Base-by-base conservation (phyloP, 2,113 vertebrate genomes). In the Paramisgurnus dabryanus region DNA sequence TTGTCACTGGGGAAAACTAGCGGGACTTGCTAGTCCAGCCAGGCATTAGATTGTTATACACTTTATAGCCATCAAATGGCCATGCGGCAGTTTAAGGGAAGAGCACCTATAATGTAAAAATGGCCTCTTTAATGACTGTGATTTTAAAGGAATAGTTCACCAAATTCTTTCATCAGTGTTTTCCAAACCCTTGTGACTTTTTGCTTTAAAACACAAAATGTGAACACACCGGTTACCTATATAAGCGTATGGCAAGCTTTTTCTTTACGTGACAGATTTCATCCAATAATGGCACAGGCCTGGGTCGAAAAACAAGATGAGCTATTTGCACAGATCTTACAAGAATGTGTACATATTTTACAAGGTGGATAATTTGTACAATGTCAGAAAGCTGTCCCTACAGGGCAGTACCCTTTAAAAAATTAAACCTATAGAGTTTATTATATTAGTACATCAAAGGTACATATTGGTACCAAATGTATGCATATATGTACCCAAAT, bases 21-120 rank as follows among this genome's bases (percentile, higher is more conserved):
- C 12, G 50, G 12, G 77, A 68, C 50, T 49, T 22, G 67, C 34
- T 60, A 49, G 76, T 58, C 43, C 64, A 79, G 66, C 78, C 66
- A 15, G 57, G 80, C 69, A 85, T 60, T 67, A 69, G 78, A 69
- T 60, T 72, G 53, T 49, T 67, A 71, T 61, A 80, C 68, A 82
- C 61, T 77, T 77, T 66, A 77, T 77, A 77, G 74, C 61, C 47
- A 66, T 66, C 27, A 76, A 76, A 47, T 6, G 47, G 61, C n/a
- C 74, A 66, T 76, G 43, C 39, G 49, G 74, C 74, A 66, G 57
- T n/a, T 84, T 67, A 77, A 80, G 50, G 63, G 27, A 18, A 45
- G 61, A 66, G 39, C 65, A 63, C 65, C 53, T 61, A 70, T 45
- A 84, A 50, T 69, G 63, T 15, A 15, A 66, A 69, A 80, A 81